Conservation (phyloP, 2,113 vertebrate species). For the Heteronetta atricapilla region DNA sequence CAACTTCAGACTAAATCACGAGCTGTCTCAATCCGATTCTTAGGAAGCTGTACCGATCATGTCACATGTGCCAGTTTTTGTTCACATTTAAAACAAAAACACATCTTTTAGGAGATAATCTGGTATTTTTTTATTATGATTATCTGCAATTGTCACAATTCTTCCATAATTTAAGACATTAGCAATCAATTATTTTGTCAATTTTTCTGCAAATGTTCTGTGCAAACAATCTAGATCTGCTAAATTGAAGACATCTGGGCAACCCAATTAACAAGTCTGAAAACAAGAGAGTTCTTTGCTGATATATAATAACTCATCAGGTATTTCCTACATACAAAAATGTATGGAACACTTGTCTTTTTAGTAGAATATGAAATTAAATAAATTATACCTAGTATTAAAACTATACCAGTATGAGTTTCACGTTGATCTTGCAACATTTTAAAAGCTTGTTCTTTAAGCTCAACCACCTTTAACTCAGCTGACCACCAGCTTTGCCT, state of each 20-base stretch:
- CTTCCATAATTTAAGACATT: neutral
- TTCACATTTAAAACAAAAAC: neutral
- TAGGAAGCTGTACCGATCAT: neutral
- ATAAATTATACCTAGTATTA: neutral
- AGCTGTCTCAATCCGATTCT: neutral
- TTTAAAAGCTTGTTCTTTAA: neutral
- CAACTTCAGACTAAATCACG: neutral
- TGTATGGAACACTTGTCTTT: neutral
- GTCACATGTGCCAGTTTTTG: neutral
- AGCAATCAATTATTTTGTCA: neutral
- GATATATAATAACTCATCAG: neutral
- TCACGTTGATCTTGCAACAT: neutral
- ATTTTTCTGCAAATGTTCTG: neutral
- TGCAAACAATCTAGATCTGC: neutral
- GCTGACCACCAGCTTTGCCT: neutral
- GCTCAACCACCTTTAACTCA: neutral
- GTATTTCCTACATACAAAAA: neutral
- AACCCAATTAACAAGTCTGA: neutral
- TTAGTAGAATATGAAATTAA: neutral
- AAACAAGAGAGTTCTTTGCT: neutral
- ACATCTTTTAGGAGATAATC: neutral
- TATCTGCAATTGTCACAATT: neutral
- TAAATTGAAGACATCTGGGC: neutral
- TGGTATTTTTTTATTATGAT: neutral
- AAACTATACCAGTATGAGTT: neutral